Conservation (phyloP, 1,140 invertebrate species). For the Euura saliciscinereae region DNA sequence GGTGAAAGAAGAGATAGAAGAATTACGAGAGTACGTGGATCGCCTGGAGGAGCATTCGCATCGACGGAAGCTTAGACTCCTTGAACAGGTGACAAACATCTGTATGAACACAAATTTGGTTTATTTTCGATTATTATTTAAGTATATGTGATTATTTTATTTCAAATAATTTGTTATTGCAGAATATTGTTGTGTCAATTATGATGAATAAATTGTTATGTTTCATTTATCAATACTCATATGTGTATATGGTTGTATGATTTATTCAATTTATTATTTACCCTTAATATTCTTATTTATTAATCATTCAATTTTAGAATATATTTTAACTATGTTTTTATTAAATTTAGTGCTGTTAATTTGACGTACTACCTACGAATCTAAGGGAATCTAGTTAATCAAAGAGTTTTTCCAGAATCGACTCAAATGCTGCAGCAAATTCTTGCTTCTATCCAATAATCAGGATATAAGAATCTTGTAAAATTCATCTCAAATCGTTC, state of each 20-base stretch:
- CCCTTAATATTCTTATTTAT: not conserved
- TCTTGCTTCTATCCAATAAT: too few species aligned
- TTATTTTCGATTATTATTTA: constrained; percentile 21
- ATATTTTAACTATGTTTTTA: constrained; percentile 5
- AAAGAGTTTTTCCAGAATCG: too few species aligned
- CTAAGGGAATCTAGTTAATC: too few species aligned
- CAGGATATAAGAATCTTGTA: too few species aligned
- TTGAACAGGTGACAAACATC: constrained; percentile 78
- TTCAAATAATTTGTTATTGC: constrained; percentile 17
- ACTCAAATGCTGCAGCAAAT: too few species aligned
- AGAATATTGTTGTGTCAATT: constrained; percentile 8
- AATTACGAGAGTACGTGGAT: constrained; percentile 88
- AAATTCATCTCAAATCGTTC: too few species aligned
- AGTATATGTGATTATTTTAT: constrained; percentile 23
- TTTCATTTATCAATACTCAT: constrained; percentile 15
- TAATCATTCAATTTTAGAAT: not conserved
- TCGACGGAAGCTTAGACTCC: constrained; percentile 80
- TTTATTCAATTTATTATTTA: not conserved
- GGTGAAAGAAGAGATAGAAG: constrained; percentile 93
- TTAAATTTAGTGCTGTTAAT: not conserved
- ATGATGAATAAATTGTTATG: not conserved
- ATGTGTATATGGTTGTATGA: constrained; percentile 16
- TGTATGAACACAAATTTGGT: not conserved
- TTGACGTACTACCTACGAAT: too few species aligned
- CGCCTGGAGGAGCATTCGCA: constrained; percentile 88